Evolutionary conservation across 2,797 vertebrate species (phyloP), one percentile per base, ranked within the genome.

Genomic region (Caiman crocodilus): DNA sequence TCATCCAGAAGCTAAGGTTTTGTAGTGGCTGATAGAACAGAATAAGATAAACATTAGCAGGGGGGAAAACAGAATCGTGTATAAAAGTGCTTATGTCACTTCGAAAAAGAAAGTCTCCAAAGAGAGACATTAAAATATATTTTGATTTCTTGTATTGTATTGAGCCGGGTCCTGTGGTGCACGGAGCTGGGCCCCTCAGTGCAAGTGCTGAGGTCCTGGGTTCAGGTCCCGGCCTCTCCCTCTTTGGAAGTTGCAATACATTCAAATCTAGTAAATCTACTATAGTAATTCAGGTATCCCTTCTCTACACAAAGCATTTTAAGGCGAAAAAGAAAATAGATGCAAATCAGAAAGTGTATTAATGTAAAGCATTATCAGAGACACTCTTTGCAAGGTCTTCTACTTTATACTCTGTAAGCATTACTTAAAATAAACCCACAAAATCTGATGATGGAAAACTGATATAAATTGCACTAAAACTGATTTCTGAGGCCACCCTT

Each of bases 241-340:
- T n/a, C 11, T 91, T 88, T 79, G 76, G 9, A 56, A 74, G n/a
- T 76, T 76, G 7, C 14, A 15, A 9, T 75, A 50, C 10, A 69
- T 60, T 14, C 58, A 2, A 0, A 0, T 32, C 69, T 56, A 59
- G 10, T 79, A 42, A 32, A 73, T 25, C 25, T 23, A 50, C 21
- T 73, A 18, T n/a, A 86, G n/a, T 79, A 87, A 87, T 78, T 93
- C 58, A 75, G 5, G 14, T 61, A 28, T 23, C 57, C 50, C 65
- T 85, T 78, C 56, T 90, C 90, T 79, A 85, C 21, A 67, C 18
- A 61, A 14, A 64, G 18, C 7, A 60, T 18, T 74, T 57, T 83
- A 64, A 96, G 32, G 18, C 74, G 69, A 93, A 91, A 50, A 50
- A 81, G 8, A 91, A 87, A 82, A 69, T 17, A 91, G 82, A 67